Conservation (phyloP, 2,888 invertebrate species). For the Tortricodes alternella region DNA sequence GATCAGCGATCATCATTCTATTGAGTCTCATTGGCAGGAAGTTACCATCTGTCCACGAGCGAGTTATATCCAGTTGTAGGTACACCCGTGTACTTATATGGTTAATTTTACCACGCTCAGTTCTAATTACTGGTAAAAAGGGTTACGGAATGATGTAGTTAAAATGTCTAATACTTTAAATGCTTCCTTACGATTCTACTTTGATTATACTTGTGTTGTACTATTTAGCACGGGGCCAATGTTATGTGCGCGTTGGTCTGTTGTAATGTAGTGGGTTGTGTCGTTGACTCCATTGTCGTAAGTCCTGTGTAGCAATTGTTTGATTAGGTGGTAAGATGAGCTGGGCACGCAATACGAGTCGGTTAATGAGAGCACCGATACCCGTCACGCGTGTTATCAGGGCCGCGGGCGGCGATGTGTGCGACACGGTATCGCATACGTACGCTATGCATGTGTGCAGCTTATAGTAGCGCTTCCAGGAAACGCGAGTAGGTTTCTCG, state of each 20-base stretch:
- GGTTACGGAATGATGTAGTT: no score
- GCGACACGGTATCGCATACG: slow-evolving; percentile 60
- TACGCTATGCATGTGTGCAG: slow-evolving; percentile 61
- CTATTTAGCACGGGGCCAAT: background rate
- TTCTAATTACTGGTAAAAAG: no score
- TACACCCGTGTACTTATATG: no score
- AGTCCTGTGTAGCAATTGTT: slow-evolving; percentile 59
- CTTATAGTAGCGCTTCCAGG: slow-evolving; percentile 77
- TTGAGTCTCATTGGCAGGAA: slow-evolving; percentile 59
- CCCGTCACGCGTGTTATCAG: slow-evolving; percentile 66
- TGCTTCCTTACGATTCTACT: no score
- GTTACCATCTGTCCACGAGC: slow-evolving; percentile 28
- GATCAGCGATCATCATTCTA: slow-evolving; percentile 66
- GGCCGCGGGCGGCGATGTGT: slow-evolving; percentile 57
- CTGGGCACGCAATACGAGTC: slow-evolving; percentile 68
- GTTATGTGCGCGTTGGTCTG: background rate
- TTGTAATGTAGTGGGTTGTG: slow-evolving; percentile 13
- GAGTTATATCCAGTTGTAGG: background rate
- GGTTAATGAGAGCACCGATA: slow-evolving; percentile 75
- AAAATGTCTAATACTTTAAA: no score
- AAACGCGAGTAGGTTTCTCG: slow-evolving; percentile 77
- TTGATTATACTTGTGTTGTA: no score
- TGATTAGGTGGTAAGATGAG: slow-evolving; percentile 73
- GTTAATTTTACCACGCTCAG: no score
- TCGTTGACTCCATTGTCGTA: slow-evolving; percentile 47